Conservation (phyloP, 2,888 invertebrate species). For the Heteropelma amictum region DNA sequence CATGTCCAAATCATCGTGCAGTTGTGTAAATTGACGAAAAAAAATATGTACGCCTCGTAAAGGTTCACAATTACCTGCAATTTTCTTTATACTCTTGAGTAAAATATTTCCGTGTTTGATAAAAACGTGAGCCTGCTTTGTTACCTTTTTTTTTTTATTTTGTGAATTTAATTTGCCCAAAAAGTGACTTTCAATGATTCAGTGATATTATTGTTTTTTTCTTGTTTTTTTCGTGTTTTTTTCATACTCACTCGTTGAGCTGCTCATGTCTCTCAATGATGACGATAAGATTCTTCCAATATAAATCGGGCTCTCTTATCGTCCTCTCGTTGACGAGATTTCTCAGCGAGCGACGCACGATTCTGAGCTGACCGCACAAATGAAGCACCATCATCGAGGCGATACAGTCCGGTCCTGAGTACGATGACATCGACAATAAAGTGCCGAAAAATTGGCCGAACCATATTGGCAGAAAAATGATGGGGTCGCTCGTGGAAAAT, state of each 20-base stretch:
- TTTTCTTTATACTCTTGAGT: too few relatives aligned
- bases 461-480: conserved; percentile 63
- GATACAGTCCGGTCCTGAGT: conserved; percentile 64
- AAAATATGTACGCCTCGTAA: too few relatives aligned
- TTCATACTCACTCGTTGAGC: conserved; percentile 43
- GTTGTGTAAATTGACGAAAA: too few relatives aligned
- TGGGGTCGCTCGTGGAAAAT: conserved; percentile 40
- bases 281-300: conserved; percentile 21
- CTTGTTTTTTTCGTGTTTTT: not conserved
- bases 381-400: conserved; percentile 65
- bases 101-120: too few relatives aligned
- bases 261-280: conserved; percentile 52
- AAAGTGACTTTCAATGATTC: too few relatives aligned
- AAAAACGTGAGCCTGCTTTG: too few relatives aligned
- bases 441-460: conserved; percentile 64
- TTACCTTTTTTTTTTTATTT: too few relatives aligned
- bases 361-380: conserved; percentile 65
- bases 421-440: conserved; percentile 60
- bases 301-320: conserved; percentile 11
- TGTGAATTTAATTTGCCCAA: too few relatives aligned
- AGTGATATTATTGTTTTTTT: too few relatives aligned
- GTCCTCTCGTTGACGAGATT: conserved; percentile 46
- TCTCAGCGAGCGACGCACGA: conserved; percentile 36
- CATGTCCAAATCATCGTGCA: too few relatives aligned
- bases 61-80: too few relatives aligned